Evolutionary conservation across 2,797 vertebrate genomes (phyloP).

Genomic region (Acipenser ruthenus): DNA sequence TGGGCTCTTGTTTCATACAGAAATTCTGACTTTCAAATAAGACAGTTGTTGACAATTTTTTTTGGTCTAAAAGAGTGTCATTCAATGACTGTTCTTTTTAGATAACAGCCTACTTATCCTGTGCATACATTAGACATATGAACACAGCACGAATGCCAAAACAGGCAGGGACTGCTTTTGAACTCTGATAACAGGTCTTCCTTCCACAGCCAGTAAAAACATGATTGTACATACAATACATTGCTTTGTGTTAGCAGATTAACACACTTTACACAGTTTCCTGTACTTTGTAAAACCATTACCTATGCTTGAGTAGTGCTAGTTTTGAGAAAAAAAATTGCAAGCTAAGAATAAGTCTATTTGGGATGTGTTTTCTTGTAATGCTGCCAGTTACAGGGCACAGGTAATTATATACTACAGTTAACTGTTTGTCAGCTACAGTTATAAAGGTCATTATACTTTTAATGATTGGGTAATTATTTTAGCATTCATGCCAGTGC

Average conservation of each 20-base stretch:
- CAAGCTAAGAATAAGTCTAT: no score
- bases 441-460: no score
- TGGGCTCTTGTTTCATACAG: no score
- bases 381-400: no score
- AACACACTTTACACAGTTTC: conserved; percentile 23
- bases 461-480: no score
- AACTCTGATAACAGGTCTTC: conserved; percentile 20
- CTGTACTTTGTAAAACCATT: no score
- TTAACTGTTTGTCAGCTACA: no score
- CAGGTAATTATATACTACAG: no score
- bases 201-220: conserved; percentile 31
- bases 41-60: not conserved
- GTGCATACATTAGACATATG: conserved; percentile 3
- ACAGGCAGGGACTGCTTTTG: not conserved
- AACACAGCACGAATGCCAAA: not conserved
- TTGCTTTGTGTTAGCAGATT: conserved; percentile 22
- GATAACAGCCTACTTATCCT: not conserved
- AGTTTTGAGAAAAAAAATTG: no score
- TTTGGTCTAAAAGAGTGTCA: not conserved
- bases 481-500: no score
- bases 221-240: conserved; percentile 32
- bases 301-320: no score
- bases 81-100: not conserved
- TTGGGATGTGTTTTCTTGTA: no score
- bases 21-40: not conserved